Evolutionary conservation across 2,797 vertebrate genomes (phyloP).

Genomic region (Protonibea diacanthus): DNA sequence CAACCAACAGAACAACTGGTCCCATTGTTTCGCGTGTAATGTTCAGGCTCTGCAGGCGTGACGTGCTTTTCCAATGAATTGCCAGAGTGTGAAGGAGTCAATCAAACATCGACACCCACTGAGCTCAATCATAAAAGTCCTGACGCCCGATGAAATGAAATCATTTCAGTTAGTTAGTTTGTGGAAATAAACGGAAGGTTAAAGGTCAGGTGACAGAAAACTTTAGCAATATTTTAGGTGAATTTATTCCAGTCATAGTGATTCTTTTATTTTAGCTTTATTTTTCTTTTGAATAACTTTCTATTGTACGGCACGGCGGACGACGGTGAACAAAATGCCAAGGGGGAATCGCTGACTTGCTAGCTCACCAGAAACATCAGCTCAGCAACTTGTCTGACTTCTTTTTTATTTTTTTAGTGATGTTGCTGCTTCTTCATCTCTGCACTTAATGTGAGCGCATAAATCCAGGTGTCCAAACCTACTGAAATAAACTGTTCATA

Average conservation of each 20-base stretch:
- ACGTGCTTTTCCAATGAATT: not conserved
- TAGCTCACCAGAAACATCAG: no score
- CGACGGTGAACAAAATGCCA: not conserved
- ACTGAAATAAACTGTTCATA: constrained; percentile 14
- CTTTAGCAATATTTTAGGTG: not conserved
- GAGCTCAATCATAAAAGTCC: not conserved
- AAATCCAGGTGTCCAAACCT: not conserved
- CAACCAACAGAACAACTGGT: not conserved
- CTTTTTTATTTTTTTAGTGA: no score
- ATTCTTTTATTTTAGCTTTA: no score
- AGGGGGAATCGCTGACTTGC: no score
- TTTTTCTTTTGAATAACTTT: no score
- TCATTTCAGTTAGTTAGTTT: not conserved
- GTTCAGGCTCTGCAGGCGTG: not conserved
- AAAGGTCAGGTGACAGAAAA: not conserved
- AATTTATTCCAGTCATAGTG: not conserved
- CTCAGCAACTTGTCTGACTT: not conserved
- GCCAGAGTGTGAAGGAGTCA: not conserved
- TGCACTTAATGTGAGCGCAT: not conserved
- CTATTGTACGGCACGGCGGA: not conserved
- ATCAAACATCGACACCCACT: not conserved
- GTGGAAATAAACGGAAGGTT: not conserved
- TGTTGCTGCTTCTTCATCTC: not conserved
- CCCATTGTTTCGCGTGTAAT: no score
- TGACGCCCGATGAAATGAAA: no score